These are phyloP conservation scores for Alsophila aescularia DNA, from an alignment of 2,888 invertebrate genomes.

Conservation along the genomic window DNA sequence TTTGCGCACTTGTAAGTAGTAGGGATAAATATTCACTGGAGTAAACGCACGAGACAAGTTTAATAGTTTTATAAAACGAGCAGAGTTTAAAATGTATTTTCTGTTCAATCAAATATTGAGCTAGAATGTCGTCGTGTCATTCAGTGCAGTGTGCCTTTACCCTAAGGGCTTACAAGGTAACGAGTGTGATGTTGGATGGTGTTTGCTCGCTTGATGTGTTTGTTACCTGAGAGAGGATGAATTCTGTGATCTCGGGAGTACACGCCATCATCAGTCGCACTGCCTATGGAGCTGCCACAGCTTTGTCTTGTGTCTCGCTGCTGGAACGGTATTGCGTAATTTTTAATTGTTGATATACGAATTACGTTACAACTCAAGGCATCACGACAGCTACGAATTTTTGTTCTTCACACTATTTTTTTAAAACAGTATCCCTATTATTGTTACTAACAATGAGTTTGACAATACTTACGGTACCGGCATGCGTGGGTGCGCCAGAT, in stretches of 20 bases:
- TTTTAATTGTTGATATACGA: too few relatives aligned
- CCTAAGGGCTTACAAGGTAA: conserved; percentile 2
- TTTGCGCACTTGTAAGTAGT: conserved; percentile 1
- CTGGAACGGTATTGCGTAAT: conserved; percentile 27
- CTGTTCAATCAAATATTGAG: too few relatives aligned
- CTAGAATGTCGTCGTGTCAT: background rate
- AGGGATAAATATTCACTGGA: conserved; percentile 11
- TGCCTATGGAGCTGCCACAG: conserved; percentile 77
- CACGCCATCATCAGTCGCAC: conserved; percentile 71
- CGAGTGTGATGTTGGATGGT: background rate
- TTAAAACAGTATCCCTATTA: too few relatives aligned
- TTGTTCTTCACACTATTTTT: too few relatives aligned
- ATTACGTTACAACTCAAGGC: too few relatives aligned
- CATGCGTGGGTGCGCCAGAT: conserved; percentile 78
- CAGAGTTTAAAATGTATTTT: background rate
- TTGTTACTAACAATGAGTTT: background rate
- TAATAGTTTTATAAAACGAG: background rate
- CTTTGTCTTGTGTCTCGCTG: conserved; percentile 76
- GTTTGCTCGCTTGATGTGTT: background rate
- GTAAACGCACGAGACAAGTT: background rate
- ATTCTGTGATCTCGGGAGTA: conserved; percentile 73
- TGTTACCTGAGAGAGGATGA: conserved; percentile 71
- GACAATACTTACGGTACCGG: conserved; percentile 59
- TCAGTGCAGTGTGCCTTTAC: conserved; percentile 8
- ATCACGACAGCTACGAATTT: too few relatives aligned